phyloP scores from a whole-genome alignment of 1,140 invertebrate genomes.

The Rhagoletis zephyria region DNA sequence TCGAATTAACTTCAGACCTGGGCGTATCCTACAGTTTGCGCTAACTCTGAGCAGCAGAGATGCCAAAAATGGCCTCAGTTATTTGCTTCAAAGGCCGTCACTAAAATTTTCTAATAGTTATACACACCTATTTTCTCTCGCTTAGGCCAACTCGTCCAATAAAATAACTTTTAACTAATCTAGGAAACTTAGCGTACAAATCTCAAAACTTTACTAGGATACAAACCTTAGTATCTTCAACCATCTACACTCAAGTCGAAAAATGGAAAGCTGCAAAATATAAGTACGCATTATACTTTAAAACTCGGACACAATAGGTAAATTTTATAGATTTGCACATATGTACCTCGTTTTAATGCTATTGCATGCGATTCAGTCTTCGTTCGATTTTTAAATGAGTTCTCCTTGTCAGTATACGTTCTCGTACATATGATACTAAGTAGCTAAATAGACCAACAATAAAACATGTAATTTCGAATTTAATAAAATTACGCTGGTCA shows the following conservation, averaged over 20 bases:
- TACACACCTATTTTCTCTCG: too few relatives aligned
- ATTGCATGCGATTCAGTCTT: conserved; percentile 74
- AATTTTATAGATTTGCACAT: not conserved
- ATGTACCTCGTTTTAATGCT: conserved; percentile 42
- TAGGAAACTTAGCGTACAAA: not conserved
- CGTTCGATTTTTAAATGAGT: conserved; percentile 74
- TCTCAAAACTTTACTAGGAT: conserved; percentile 14
- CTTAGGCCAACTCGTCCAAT: too few relatives aligned
- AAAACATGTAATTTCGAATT: conserved; percentile 86
- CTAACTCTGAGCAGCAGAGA: too few relatives aligned
- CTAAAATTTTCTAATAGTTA: too few relatives aligned
- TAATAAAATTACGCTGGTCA: conserved; percentile 86
- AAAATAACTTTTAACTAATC: not conserved
- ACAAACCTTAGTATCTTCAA: not conserved
- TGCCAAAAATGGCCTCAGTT: too few relatives aligned
- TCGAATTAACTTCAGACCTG: too few relatives aligned
- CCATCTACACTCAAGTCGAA: not conserved
- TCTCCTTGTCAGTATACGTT: conserved; percentile 71
- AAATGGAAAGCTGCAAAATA: not conserved
- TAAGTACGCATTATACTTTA: not conserved
- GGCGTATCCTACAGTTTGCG: too few relatives aligned
- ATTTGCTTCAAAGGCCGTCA: too few relatives aligned
- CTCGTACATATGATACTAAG: conserved; percentile 65
- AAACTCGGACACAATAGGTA: not conserved
- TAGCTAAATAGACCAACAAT: conserved; percentile 77